Conservation (phyloP, 2,113 vertebrate species). For the Peromyscus maniculatus region DNA sequence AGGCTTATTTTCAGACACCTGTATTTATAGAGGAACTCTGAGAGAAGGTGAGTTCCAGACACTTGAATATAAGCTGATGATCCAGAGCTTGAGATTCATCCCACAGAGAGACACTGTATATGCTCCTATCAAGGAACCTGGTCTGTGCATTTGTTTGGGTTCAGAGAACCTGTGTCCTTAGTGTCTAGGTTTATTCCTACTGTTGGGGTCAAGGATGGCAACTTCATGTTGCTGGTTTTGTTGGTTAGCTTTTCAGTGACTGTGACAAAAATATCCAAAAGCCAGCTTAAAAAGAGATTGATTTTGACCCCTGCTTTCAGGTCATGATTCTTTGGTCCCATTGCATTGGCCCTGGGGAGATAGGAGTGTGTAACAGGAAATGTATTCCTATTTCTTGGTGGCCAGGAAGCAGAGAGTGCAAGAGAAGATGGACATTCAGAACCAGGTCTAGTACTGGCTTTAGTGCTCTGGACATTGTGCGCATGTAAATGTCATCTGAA, state of each 20-base stretch:
- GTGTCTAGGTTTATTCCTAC: not conserved
- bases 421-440: not conserved
- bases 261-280: not conserved
- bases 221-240: not conserved
- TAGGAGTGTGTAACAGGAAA: not conserved
- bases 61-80: constrained; percentile 34
- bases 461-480: not conserved
- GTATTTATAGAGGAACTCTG: constrained; percentile 32
- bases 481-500: not conserved
- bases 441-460: not conserved
- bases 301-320: not conserved
- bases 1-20: constrained; percentile 33
- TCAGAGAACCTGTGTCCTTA: not conserved
- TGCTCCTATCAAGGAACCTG: not conserved
- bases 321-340: not conserved
- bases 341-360: not conserved
- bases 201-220: not conserved
- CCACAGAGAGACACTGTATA: not conserved
- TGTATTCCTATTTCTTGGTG: not conserved
- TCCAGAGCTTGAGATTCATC: constrained; percentile 6
- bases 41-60: constrained; percentile 12
- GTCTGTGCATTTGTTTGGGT: not conserved
- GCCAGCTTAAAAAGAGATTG: not conserved
- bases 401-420: not conserved
- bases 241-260: not conserved